phyloP scores from a whole-genome alignment of 2,113 vertebrate genomes.

The pig (Sus scrofa) region T2T-Sscrofa CM000814.6:36419001-36419500 shows the following conservation, averaged over 20 bases:
- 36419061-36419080: not conserved
- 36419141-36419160: not conserved
- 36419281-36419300: not conserved
- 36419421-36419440: no score
- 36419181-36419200: rapidly evolving
- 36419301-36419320: no score
- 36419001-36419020: not conserved
- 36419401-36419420: no score
- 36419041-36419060: not conserved
- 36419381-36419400: no score
- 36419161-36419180: rapidly evolving
- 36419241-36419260: not conserved
- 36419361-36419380: no score
- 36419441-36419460: no score
- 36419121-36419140: not conserved
- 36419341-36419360: no score
- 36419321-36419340: no score
- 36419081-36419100: not conserved
- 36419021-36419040: not conserved
- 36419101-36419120: not conserved
- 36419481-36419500: no score
- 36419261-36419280: not conserved
- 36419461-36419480: no score
- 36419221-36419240: not conserved
- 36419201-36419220: not conserved